Base-by-base conservation (phyloP, 2,888 invertebrate species). In the Brachypterus glaber region DNA sequence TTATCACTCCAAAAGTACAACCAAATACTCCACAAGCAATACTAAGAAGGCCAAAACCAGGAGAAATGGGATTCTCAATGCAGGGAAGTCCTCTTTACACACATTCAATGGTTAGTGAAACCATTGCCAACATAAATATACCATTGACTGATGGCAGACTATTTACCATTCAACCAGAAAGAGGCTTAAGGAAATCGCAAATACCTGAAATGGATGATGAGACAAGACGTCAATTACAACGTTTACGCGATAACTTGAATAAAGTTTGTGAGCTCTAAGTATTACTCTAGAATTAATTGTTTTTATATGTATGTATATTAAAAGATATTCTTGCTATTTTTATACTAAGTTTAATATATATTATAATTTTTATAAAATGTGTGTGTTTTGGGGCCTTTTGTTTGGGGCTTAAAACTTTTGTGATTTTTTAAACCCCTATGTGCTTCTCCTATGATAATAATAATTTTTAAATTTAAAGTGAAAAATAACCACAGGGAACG, bases 51-150 rank as follows among this genome's bases (percentile, higher is more conserved):
- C 77, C 78, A 17, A 69, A 72, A 2, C 68, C 69, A 44, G 78
- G 78, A 0, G 81, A 81, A 65, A 73, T 77, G 68, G 79, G 76
- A 5, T 66, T 80, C 2, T 79, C 79, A 39, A 72, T 79, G 70
- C 72, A 75, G 3, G 80, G 80, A 4, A 80, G 79, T 36, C 80
- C 80, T 0, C 63, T 79, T 59, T 74, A 76, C 31, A 74, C 76
- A 30, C 71, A 74, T 1, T 59, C 60, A 2, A 51, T 64, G 8
- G 46, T 62, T 1, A 59, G 66, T 0, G 73, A 77, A 12, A 68
- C 70, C 24, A 69, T 68, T 43, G 76, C 79, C 0, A 80, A 77
- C 58, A 71, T 80, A 49, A 79, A 78, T 58, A 77, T 81, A n/a
- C 72, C 77, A 1, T 63, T 81, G 1, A 56, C 65, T 13, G 75